Conservation (phyloP, 2,113 vertebrate species). For the Hemicordylus capensis region DNA sequence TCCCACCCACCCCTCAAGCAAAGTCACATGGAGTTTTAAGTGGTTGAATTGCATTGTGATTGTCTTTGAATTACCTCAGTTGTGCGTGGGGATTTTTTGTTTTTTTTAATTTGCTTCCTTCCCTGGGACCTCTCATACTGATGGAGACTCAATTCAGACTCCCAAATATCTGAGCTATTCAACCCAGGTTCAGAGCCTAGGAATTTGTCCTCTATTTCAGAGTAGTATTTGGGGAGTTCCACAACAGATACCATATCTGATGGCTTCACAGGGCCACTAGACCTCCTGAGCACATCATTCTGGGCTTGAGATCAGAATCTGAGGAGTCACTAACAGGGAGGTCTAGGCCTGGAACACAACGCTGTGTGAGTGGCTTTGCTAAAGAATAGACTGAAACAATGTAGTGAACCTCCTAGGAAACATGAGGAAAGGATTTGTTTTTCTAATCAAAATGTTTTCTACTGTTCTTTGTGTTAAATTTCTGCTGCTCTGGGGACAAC, state of each 20-base stretch:
- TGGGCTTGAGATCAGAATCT: not conserved
- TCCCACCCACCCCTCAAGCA: too few species aligned
- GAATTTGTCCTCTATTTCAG: not conserved
- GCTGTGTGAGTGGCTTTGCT: not conserved
- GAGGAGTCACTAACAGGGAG: not conserved
- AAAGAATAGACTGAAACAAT: not conserved
- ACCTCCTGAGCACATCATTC: not conserved
- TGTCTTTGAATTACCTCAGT: too few species aligned
- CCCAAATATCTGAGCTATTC: too few species aligned
- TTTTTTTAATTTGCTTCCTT: too few species aligned
- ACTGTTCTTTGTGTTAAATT: conserved; percentile 14
- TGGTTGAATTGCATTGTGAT: too few species aligned
- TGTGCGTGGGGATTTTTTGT: too few species aligned
- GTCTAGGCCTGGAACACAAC: not conserved
- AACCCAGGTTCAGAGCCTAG: not conserved
- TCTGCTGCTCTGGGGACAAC: not conserved
- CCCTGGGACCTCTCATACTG: too few species aligned
- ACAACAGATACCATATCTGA: not conserved
- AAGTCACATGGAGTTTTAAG: too few species aligned
- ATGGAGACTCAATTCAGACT: too few species aligned
- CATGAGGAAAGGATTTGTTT: not conserved
- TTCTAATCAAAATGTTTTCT: not conserved
- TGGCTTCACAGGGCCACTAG: not conserved
- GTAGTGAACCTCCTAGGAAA: not conserved
- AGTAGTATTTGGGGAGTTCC: not conserved